These are phyloP conservation scores for Iselma pallidipennis DNA, from an alignment of 2,888 invertebrate species.

Conservation along the genomic window DNA sequence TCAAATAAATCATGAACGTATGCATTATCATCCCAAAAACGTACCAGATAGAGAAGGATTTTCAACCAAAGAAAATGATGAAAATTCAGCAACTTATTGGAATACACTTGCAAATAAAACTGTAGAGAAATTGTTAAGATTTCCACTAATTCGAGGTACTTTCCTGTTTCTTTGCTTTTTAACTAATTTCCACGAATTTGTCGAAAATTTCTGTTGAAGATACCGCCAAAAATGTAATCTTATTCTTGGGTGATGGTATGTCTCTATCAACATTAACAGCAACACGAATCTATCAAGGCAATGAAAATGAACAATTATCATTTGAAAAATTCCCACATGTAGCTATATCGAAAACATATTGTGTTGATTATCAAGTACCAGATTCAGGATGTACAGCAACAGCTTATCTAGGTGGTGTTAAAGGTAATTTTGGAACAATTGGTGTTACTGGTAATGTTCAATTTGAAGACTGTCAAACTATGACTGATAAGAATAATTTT, in stretches of 20 bases:
- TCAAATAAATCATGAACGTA: no score
- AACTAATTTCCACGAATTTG: not conserved
- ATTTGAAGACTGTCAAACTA: conserved; percentile 64
- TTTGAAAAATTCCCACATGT: conserved; percentile 76
- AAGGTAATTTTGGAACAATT: conserved; percentile 73
- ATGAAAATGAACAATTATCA: conserved; percentile 69
- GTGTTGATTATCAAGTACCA: conserved; percentile 71
- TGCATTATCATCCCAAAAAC: no score
- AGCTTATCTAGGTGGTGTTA: conserved; percentile 77
- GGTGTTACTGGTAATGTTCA: conserved; percentile 70
- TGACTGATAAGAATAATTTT: conserved; percentile 59
- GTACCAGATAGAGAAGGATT: no score
- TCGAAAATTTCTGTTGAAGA: conserved; percentile 31
- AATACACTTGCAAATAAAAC: no score
- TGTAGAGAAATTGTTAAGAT: no score
- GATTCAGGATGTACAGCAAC: conserved; percentile 83
- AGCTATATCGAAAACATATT: conserved; percentile 74
- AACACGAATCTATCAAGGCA: conserved; percentile 73
- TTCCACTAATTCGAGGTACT: no score
- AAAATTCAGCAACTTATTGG: no score
- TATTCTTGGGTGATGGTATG: conserved; percentile 87
- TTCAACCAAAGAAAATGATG: no score
- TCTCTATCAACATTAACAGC: conserved; percentile 79
- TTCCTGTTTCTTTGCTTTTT: not conserved
- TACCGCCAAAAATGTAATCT: conserved; percentile 71